A percentile compares a stretch with the other conserved stretches of the same genome.
Conservation (phyloP, 2,888 invertebrate species). For the Euspilapteryx auroguttella region DNA sequence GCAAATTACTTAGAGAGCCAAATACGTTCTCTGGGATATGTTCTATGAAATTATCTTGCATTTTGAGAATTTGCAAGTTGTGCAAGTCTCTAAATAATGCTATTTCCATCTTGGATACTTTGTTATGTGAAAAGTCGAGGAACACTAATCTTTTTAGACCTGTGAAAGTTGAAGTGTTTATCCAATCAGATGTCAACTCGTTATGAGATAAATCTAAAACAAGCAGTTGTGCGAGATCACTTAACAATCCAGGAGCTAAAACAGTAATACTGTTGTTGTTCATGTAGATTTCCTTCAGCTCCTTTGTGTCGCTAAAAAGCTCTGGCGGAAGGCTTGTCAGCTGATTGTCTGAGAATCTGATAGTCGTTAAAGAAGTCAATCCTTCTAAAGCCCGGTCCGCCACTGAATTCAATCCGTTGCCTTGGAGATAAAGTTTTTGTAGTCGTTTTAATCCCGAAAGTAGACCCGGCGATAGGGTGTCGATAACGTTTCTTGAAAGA, state of each 20-base stretch:
- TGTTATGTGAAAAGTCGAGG: constrained; percentile 76
- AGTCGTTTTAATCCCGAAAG: constrained; percentile 72
- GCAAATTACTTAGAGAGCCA: constrained; percentile 73
- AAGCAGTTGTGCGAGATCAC: constrained; percentile 72
- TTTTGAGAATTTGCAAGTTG: constrained; percentile 76
- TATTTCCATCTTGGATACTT: constrained; percentile 73
- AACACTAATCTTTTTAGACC: constrained; percentile 76
- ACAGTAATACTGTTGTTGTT: constrained; percentile 83
- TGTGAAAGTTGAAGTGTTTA: constrained; percentile 77
- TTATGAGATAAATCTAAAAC: constrained; percentile 78
- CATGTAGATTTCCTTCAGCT: constrained; percentile 78
- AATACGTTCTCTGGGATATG: constrained; percentile 78
- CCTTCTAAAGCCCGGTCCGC: constrained; percentile 80
- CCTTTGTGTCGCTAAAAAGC: constrained; percentile 76
- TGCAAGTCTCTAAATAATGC: constrained; percentile 77
- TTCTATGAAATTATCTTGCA: constrained; percentile 80
- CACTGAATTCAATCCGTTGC: constrained; percentile 74
- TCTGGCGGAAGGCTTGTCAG: constrained; percentile 80
- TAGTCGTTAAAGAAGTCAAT: constrained; percentile 68
- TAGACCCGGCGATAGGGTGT: constrained; percentile 70
- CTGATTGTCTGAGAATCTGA: constrained; percentile 80
- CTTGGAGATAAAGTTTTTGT: constrained; percentile 74
- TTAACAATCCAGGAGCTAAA: constrained; percentile 77
- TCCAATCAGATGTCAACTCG: constrained; percentile 81
- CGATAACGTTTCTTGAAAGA: constrained; percentile 77